phyloP scores from a whole-genome alignment of 1,140 invertebrate species.

The Neodiprion lecontei region DNA sequence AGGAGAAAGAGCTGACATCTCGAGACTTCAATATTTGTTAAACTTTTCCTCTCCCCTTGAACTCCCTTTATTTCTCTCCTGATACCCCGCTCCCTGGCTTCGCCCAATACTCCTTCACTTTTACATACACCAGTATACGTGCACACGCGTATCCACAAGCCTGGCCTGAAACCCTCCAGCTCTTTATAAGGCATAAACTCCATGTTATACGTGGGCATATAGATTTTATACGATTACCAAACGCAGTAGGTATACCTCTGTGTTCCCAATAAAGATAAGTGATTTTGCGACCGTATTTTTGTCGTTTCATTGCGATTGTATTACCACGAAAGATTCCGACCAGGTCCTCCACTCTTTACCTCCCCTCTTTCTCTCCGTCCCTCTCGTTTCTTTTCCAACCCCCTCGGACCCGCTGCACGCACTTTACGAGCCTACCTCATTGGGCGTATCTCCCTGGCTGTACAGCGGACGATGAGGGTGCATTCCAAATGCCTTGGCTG shows the following conservation, averaged over 20 bases:
- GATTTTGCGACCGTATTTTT: slow-evolving; percentile 49
- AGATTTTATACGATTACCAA: slow-evolving; percentile 49
- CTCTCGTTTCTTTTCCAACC: background rate
- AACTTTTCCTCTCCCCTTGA: slow-evolving; percentile 32
- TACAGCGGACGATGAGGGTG: background rate
- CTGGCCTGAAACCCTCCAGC: slow-evolving; percentile 23
- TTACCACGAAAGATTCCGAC: slow-evolving; percentile 15
- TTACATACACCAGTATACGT: background rate
- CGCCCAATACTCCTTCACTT: background rate
- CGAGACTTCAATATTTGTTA: slow-evolving; percentile 51
- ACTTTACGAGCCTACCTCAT: slow-evolving; percentile 10
- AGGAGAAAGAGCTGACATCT: slow-evolving; percentile 16
- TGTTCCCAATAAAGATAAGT: slow-evolving; percentile 50
- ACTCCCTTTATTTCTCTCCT: slow-evolving; percentile 16
- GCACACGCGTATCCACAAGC: background rate
- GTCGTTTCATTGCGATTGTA: slow-evolving; percentile 46
- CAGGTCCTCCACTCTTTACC: background rate
- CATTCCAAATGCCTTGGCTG: background rate
- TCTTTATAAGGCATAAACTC: slow-evolving; percentile 50
- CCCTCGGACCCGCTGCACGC: background rate
- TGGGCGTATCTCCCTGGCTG: background rate
- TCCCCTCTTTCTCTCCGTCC: background rate
- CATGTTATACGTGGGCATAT: slow-evolving; percentile 41
- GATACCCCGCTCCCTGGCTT: background rate
- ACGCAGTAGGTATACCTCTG: slow-evolving; percentile 7